phyloP scores from a whole-genome alignment of 2,113 vertebrate genomes.

The Pachypanchax playfairii region DNA sequence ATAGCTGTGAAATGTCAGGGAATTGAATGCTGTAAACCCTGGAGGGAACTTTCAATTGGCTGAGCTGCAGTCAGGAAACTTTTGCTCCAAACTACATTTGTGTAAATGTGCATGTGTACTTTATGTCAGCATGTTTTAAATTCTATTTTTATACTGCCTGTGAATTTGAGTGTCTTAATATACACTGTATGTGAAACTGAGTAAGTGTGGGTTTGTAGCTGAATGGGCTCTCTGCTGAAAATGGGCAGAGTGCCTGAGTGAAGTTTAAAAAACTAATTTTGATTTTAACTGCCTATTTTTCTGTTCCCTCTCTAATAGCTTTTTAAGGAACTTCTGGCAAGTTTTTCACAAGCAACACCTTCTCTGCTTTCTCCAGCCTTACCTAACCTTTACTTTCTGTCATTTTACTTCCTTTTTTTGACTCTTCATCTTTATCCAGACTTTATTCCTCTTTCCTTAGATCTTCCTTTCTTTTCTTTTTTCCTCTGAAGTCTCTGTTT shows the following conservation, averaged over 20 bases:
- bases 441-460: slow-evolving; percentile 11
- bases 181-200: background rate
- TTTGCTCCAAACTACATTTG: background rate
- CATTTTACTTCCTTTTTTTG: slow-evolving; percentile 22
- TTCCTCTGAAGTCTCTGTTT: slow-evolving; percentile 15
- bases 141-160: background rate
- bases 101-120: background rate
- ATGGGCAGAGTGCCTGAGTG: slow-evolving; percentile 16
- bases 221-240: slow-evolving; percentile 47
- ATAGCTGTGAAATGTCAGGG: slow-evolving; percentile 35
- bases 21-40: slow-evolving; percentile 26
- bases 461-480: slow-evolving; percentile 1
- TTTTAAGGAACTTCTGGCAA: slow-evolving; percentile 56
- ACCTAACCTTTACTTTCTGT: slow-evolving; percentile 20
- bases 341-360: slow-evolving; percentile 55
- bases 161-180: slow-evolving; percentile 15
- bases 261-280: slow-evolving; percentile 46
- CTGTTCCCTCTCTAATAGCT: slow-evolving; percentile 42
- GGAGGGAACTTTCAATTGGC: slow-evolving; percentile 16
- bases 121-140: slow-evolving; percentile 1
- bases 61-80: slow-evolving; percentile 28
- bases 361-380: slow-evolving; percentile 54
- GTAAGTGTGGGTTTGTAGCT: slow-evolving; percentile 20
- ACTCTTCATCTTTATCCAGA: slow-evolving; percentile 13
- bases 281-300: slow-evolving; percentile 57